A percentile compares a stretch with the other conserved stretches of the same genome.
Evolutionary conservation across 2,797 vertebrate genomes (phyloP).

Genomic region (Anas flavirostris): DNA sequence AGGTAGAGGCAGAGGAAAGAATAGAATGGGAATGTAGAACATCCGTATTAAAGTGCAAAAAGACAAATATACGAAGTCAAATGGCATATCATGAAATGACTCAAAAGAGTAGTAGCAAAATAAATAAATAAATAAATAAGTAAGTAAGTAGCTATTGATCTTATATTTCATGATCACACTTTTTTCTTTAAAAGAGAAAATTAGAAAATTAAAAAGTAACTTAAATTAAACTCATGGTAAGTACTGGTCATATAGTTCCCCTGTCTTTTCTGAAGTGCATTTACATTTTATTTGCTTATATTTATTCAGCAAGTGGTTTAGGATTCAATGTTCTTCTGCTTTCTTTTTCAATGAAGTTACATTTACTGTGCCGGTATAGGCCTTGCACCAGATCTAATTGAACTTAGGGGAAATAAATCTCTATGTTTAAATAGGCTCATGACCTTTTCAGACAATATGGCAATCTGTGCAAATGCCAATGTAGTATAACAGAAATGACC

Average conservation of each 20-base stretch:
- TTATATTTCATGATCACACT: not conserved
- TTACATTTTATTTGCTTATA: not conserved
- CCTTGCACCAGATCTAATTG: not conserved
- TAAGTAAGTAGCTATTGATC: not conserved
- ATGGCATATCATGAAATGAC: not conserved
- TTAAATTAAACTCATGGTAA: not conserved
- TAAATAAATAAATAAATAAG: not conserved
- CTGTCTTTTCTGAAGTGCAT: not conserved
- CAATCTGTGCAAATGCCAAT: not conserved
- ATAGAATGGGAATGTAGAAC: not conserved
- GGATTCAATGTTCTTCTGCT: not conserved
- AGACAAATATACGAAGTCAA: not conserved
- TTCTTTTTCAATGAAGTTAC: not conserved
- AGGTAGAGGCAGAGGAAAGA: accelerated
- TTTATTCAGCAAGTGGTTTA: not conserved
- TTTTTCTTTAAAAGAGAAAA: not conserved
- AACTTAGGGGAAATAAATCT: not conserved
- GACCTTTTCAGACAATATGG: not conserved
- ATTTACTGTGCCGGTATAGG: not conserved
- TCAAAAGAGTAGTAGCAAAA: not conserved
- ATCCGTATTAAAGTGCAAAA: not conserved
- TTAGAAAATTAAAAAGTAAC: not conserved
- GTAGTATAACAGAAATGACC: not conserved
- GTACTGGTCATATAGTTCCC: not conserved
- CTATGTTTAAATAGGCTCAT: not conserved